Evolutionary conservation across 2,888 invertebrate genomes (phyloP).

Genomic region (Pilophorus perplexus): DNA sequence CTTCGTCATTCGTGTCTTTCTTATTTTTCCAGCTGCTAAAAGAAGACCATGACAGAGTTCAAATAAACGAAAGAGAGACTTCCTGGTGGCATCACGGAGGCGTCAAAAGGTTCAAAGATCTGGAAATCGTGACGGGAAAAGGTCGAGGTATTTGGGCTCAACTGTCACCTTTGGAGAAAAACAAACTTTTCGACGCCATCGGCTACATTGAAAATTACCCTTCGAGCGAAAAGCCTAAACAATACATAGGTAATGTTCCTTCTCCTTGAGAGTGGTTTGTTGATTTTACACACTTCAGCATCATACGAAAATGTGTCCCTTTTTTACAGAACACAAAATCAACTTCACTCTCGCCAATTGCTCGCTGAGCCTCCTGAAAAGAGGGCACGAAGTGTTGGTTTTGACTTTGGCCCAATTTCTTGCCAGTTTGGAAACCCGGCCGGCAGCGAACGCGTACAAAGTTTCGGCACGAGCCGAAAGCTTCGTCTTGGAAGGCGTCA

Average conservation of each 20-base stretch:
- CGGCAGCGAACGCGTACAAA: slow-evolving; percentile 66
- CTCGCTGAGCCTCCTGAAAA: slow-evolving; percentile 65
- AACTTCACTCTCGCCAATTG: slow-evolving; percentile 73
- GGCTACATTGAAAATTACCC: slow-evolving; percentile 59
- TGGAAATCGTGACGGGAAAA: slow-evolving; percentile 59
- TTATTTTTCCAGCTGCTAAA: slow-evolving; percentile 50
- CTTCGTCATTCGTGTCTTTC: no score
- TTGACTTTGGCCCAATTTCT: slow-evolving; percentile 70
- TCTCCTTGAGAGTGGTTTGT: not conserved
- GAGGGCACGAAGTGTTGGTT: slow-evolving; percentile 68
- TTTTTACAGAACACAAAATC: slow-evolving; percentile 65
- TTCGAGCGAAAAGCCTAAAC: slow-evolving; percentile 57
- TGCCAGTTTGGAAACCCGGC: slow-evolving; percentile 65
- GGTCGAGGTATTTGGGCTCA: slow-evolving; percentile 61
- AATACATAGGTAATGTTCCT: slow-evolving; percentile 63
- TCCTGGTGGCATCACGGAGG: slow-evolving; percentile 54
- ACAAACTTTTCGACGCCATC: slow-evolving; percentile 61
- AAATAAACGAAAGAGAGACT: slow-evolving; percentile 50
- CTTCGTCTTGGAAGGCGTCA: slow-evolving; percentile 71
- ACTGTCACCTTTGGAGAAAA: slow-evolving; percentile 63
- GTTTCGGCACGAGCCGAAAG: slow-evolving; percentile 70
- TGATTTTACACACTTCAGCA: not conserved
- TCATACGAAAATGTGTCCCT: no score
- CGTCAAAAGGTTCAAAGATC: slow-evolving; percentile 55
- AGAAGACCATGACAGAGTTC: slow-evolving; percentile 52